Conservation (phyloP, 2,888 invertebrate genomes). For the Brassicogethes aeneus region DNA sequence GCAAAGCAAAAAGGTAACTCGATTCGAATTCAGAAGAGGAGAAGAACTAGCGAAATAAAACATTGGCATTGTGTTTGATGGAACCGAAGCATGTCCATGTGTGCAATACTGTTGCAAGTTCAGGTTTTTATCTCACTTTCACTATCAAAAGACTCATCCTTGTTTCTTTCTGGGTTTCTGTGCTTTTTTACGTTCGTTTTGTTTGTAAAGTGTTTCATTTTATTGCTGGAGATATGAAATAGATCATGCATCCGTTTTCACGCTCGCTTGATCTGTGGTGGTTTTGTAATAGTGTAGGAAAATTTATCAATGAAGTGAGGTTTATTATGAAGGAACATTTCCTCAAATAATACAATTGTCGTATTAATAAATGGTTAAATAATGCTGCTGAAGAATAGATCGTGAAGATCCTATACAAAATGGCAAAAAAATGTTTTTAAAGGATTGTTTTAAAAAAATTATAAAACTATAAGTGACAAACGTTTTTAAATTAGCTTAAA, state of each 20-base stretch:
- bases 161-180: constrained; percentile 9
- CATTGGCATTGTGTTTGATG: constrained; percentile 40
- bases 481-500: too few species aligned
- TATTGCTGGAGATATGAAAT: too few species aligned
- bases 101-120: not conserved
- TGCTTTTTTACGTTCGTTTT: constrained; percentile 8
- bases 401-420: too few species aligned
- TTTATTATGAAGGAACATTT: too few species aligned
- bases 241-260: constrained; percentile 22
- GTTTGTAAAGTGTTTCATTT: too few species aligned
- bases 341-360: too few species aligned
- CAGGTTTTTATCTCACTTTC: constrained; percentile 38
- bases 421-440: too few species aligned
- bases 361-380: too few species aligned
- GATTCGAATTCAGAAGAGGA: constrained; percentile 12
- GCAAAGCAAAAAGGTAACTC: not conserved
- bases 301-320: too few species aligned
- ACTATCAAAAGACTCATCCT: constrained; percentile 39
- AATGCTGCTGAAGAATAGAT: too few species aligned
- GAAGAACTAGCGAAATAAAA: constrained; percentile 29
- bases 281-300: constrained; percentile 15
- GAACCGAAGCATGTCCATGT: constrained; percentile 38
- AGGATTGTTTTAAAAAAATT: too few species aligned
- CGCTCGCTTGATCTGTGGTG: constrained; percentile 7
- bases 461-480: too few species aligned